Conservation (phyloP, 92 coral and sea anemone genomes). For the Epizoanthus stellaris region DNA sequence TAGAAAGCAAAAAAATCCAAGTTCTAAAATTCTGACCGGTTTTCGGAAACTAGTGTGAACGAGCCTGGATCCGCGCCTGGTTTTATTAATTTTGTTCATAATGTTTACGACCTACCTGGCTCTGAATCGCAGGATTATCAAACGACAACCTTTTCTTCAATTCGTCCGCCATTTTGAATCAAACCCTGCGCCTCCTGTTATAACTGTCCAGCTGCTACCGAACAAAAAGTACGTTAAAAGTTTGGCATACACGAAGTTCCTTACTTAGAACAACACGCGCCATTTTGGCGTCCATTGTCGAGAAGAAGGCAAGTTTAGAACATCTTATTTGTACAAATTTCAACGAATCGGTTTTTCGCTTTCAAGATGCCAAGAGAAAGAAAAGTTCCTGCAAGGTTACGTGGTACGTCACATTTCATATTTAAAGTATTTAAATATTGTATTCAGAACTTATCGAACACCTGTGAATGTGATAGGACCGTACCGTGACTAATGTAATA, state of each 20-base stretch:
- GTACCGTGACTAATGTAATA: too few relatives aligned
- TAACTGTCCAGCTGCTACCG: background rate
- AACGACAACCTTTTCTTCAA: slow-evolving; percentile 20
- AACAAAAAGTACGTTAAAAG: background rate
- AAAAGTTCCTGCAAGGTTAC: slow-evolving; percentile 19
- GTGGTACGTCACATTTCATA: slow-evolving; percentile 6
- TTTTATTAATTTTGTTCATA: too few relatives aligned
- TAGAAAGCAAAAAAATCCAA: too few relatives aligned
- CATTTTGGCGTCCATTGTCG: slow-evolving; percentile 40
- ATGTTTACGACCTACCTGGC: slow-evolving; percentile 6
- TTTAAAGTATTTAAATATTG: too few relatives aligned
- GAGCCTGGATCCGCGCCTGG: too few relatives aligned
- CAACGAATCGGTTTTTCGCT: background rate
- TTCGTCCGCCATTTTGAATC: slow-evolving; percentile 19
- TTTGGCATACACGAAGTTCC: slow-evolving; percentile 15
- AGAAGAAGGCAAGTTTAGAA: slow-evolving; percentile 2
- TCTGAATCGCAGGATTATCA: slow-evolving; percentile 15
- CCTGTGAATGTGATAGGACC: too few relatives aligned
- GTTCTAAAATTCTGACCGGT: too few relatives aligned
- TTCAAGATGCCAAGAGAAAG: slow-evolving; percentile 31
- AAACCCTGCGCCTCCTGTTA: background rate
- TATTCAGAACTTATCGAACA: too few relatives aligned
- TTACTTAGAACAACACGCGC: slow-evolving; percentile 9
- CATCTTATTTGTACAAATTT: background rate
- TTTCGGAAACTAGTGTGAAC: too few relatives aligned